These are phyloP conservation scores for Eupeodes luniger DNA, from an alignment of 2,888 invertebrate genomes.

Conservation along the genomic window DNA sequence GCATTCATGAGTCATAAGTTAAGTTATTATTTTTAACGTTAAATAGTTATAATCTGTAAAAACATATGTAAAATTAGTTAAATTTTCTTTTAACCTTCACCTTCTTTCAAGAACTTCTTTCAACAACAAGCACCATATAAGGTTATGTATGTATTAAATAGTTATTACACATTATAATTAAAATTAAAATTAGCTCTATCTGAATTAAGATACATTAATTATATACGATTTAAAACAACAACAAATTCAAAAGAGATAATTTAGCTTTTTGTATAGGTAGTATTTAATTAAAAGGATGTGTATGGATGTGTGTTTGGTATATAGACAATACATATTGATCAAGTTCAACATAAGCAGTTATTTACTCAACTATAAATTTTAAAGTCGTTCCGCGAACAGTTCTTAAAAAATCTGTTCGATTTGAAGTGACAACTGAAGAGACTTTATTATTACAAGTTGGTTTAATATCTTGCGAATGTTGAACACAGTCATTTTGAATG, in stretches of 20 bases:
- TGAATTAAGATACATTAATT: background rate
- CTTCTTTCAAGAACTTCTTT: background rate
- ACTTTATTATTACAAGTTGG: background rate
- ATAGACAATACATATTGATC: background rate
- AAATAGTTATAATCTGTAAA: too few relatives aligned
- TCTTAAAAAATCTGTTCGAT: background rate
- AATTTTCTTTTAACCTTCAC: too few relatives aligned
- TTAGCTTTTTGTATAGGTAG: background rate
- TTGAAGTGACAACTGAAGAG: background rate
- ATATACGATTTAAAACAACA: slow-evolving; percentile 36
- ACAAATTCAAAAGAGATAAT: slow-evolving; percentile 47
- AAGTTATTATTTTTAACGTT: too few relatives aligned
- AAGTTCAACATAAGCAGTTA: slow-evolving; percentile 2
- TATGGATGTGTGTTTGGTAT: slow-evolving; percentile 30
- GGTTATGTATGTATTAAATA: background rate
- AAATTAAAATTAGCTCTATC: background rate
- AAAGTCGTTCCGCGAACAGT: background rate
- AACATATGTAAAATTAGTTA: too few relatives aligned
- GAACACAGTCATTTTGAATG: slow-evolving; percentile 17
- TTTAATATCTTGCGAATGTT: background rate
- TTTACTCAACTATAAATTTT: background rate
- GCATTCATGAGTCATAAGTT: background rate
- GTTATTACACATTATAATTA: background rate
- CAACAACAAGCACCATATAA: background rate
- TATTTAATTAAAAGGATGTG: background rate